Evolutionary conservation across 2,113 vertebrate species (phyloP).

Genomic region (Pelmatolapia mariae): DNA sequence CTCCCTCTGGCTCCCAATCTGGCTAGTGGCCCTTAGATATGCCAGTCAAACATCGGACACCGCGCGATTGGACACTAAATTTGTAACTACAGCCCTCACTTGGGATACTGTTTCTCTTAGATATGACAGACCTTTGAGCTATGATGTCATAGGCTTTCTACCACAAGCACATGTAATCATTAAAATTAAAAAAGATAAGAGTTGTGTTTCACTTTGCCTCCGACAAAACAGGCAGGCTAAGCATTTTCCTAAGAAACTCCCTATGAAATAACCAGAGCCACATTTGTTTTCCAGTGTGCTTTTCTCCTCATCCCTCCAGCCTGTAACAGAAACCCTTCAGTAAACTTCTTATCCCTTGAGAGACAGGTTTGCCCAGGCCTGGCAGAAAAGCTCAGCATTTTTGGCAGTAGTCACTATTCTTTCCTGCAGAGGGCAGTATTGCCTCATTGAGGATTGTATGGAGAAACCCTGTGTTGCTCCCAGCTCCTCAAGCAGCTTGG

Average conservation of each 20-base stretch:
- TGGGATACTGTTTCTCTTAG: constrained; percentile 26
- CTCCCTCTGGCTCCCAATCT: constrained; percentile 5
- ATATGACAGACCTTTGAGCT: background rate
- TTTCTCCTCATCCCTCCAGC: background rate
- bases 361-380: background rate
- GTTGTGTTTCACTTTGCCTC: background rate
- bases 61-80: constrained; percentile 92
- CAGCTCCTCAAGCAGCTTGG: background rate
- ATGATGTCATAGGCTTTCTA: background rate
- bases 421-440: constrained; percentile 24
- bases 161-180: background rate
- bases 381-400: background rate
- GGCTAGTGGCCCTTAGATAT: constrained; percentile 75
- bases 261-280: background rate
- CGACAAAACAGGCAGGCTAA: background rate
- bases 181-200: background rate
- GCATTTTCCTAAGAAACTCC: background rate
- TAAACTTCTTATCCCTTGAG: background rate
- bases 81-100: constrained; percentile 79
- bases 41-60: constrained; percentile 72
- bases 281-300: background rate
- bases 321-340: constrained; percentile 3
- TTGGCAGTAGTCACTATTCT: background rate
- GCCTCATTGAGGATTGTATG: background rate
- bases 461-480: background rate